Evolutionary conservation across 2,888 invertebrate species (phyloP).

Genomic region (Steromphala cineraria): DNA sequence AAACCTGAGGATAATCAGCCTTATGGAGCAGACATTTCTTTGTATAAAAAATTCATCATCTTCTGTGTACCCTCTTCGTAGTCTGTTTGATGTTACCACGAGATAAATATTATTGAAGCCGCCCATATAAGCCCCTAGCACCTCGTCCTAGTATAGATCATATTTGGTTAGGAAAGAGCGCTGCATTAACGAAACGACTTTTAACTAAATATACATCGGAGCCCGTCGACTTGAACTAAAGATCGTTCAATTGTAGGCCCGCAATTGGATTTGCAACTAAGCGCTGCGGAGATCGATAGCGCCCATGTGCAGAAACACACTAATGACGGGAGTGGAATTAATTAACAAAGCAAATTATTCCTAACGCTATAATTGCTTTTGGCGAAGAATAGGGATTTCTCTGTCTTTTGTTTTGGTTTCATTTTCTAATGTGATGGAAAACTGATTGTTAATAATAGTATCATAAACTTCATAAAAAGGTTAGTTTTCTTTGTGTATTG

Average conservation of each 20-base stretch:
- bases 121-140: background rate
- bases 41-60: constrained; percentile 10
- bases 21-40: background rate
- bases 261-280: background rate
- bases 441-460: too few relatives aligned
- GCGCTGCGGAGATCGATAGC: background rate
- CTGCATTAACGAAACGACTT: background rate
- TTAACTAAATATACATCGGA: background rate
- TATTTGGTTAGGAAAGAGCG: background rate
- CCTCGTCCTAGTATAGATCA: background rate
- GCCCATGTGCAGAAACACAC: background rate
- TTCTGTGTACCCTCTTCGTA: background rate
- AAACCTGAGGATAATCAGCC: background rate
- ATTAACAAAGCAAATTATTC: constrained; percentile 8
- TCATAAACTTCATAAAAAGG: too few relatives aligned
- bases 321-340: background rate
- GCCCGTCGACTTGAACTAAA: background rate
- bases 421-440: too few relatives aligned
- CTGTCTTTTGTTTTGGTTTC: too few relatives aligned
- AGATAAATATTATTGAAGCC: background rate
- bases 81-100: background rate
- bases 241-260: background rate
- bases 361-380: background rate
- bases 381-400: background rate
- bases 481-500: too few relatives aligned